These are phyloP conservation scores for Gymnoscelis rufifasciata DNA, from an alignment of 2,888 invertebrate species.

Conservation along the genomic window DNA sequence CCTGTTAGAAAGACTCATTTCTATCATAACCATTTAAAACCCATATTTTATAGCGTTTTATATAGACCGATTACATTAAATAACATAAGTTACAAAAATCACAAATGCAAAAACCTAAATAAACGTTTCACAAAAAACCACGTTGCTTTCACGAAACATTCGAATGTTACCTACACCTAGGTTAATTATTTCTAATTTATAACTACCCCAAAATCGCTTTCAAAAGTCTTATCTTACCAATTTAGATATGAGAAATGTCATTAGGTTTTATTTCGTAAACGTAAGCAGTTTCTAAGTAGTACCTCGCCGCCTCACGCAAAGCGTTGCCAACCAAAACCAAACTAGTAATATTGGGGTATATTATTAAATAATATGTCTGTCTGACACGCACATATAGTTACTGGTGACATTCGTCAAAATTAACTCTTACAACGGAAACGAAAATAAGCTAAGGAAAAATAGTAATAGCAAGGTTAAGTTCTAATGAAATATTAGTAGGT, in stretches of 20 bases:
- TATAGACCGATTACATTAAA: too few relatives aligned
- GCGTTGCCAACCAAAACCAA: conserved; percentile 28
- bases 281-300: conserved; percentile 2
- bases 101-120: too few relatives aligned
- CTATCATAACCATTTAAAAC: too few relatives aligned
- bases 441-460: conserved; percentile 4
- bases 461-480: not conserved
- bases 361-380: conserved; percentile 47
- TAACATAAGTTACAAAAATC: too few relatives aligned
- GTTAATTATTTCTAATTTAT: conserved; percentile 8
- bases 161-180: not conserved
- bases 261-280: conserved; percentile 4
- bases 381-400: conserved; percentile 43
- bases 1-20: too few relatives aligned
- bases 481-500: not conserved
- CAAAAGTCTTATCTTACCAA: conserved; percentile 11
- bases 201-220: not conserved
- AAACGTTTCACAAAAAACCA: too few relatives aligned
- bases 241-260: conserved; percentile 13
- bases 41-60: too few relatives aligned
- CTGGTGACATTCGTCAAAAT: conserved; percentile 38
- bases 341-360: conserved; percentile 34
- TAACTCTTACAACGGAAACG: conserved; percentile 27
- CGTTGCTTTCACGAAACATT: too few relatives aligned
- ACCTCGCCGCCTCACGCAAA: conserved; percentile 14